Conservation (phyloP, 2,888 invertebrate genomes). For the Acanthosepion esculentum region DNA sequence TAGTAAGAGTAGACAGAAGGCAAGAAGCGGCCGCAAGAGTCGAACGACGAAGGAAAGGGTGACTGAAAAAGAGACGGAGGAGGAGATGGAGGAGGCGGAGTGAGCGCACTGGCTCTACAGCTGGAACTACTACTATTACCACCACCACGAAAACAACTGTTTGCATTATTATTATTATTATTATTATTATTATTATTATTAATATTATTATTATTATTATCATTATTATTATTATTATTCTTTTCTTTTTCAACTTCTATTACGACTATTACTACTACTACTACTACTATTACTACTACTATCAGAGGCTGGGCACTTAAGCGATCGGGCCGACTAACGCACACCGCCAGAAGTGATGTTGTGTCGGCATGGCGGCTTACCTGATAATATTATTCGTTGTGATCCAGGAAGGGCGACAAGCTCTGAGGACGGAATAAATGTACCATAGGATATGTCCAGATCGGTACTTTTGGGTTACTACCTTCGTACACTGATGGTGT, state of each 20-base stretch:
- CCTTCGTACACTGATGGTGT: neutral
- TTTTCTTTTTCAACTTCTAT: neutral
- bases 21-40: neutral
- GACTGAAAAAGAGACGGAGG: neutral
- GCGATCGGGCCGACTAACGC: constrained; percentile 18
- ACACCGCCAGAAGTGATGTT: constrained; percentile 20
- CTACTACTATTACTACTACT: neutral
- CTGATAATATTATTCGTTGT: constrained; percentile 9
- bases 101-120: neutral
- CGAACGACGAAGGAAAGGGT: neutral
- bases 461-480: neutral
- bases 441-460: neutral
- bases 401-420: constrained; percentile 3
- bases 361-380: neutral
- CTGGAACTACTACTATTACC: neutral
- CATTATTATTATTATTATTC: too few relatives aligned
- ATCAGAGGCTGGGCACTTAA: neutral
- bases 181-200: neutral
- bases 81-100: neutral
- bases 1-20: neutral
- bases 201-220: too few relatives aligned
- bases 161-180: neutral
- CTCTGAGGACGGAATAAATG: neutral
- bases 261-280: neutral
- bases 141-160: neutral